Conservation (phyloP, 2,113 vertebrate species). For the Halichoerus grypus region DNA sequence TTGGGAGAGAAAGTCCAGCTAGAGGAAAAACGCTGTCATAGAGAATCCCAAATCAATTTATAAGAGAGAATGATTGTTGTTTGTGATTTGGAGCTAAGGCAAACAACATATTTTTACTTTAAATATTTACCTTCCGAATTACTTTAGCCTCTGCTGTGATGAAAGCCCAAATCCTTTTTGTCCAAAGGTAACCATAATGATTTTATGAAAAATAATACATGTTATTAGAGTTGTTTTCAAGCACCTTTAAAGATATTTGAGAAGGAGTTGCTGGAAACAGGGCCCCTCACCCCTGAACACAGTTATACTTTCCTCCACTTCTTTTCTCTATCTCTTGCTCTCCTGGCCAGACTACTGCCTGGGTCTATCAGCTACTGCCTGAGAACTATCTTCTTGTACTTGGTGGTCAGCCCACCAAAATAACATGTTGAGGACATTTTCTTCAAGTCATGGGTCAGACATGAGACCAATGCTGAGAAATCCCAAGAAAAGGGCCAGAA, state of each 20-base stretch:
- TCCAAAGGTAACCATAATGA: not conserved
- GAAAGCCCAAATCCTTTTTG: not conserved
- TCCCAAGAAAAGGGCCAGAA: not conserved
- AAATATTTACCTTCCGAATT: slow-evolving; percentile 65
- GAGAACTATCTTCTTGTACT: not conserved
- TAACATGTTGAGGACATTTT: not conserved
- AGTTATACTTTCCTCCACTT: accelerated
- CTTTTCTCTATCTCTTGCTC: not conserved
- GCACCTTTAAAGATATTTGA: not conserved
- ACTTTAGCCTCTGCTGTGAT: not conserved
- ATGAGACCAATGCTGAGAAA: not conserved
- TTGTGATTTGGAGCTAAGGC: slow-evolving; percentile 21
- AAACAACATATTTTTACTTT: slow-evolving; percentile 50
- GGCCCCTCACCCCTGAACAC: not conserved
- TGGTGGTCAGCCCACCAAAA: not conserved
- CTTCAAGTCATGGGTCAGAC: not conserved
- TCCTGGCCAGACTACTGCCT: not conserved
- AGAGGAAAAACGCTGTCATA: not conserved
- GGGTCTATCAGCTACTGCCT: not conserved
- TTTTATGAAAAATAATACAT: not conserved
- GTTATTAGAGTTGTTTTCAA: not conserved
- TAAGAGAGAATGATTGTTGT: slow-evolving; percentile 5
- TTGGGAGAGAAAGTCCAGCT: not conserved
- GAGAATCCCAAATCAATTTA: slow-evolving; percentile 32
- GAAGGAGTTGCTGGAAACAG: not conserved